Base-by-base conservation (phyloP, 2,113 vertebrate genomes). In the Callospermophilus lateralis region DNA sequence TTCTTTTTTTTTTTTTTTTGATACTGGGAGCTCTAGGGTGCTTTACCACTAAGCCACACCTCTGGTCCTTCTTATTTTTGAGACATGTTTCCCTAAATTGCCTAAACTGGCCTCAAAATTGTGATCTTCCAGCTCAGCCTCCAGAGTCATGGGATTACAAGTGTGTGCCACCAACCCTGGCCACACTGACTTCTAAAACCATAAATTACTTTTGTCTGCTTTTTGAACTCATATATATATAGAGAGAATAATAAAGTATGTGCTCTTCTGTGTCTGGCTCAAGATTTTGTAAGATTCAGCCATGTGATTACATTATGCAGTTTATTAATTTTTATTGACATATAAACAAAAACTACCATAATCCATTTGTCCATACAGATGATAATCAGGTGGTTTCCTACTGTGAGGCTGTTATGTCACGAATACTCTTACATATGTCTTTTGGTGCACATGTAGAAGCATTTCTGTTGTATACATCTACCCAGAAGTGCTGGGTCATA, bases 331-430 rank as follows among this genome's bases (percentile, higher is more conserved):
- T 88, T 89, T 85, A 93, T 0, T 67, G 51, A 58, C 12, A 45
- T 90, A 42, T 42, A 90, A 86, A 87, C 87, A n/a, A 94, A 94
- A 78, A 30, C 32, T 61, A 73, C 65, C 30, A 70, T 19, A 77
- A 81, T 70, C 53, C 24, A 61, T 67, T 93, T 90, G 77, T 73
- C 12, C 55, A 74, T 37, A 94, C 30, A 77, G 58, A 72, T 30
- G 17, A 51, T 0, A 70, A 78, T 51, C 28, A 55, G 42, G 37
- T 77, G 45, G 32, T 73, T 87, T 87, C 53, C 53, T 9, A 84
- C 32, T 32, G 63, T 19, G 32, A 32, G 24, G 51, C 34, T 65
- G 87, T 34, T 72, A 67, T 32, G 58, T 51, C 20, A 74, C 10
- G 26, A 84, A 76, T 19, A 28, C 22, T 68, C 45, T 79, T 74